Conservation (phyloP, 2,113 vertebrate species). For the Poecilia latipinna region DNA sequence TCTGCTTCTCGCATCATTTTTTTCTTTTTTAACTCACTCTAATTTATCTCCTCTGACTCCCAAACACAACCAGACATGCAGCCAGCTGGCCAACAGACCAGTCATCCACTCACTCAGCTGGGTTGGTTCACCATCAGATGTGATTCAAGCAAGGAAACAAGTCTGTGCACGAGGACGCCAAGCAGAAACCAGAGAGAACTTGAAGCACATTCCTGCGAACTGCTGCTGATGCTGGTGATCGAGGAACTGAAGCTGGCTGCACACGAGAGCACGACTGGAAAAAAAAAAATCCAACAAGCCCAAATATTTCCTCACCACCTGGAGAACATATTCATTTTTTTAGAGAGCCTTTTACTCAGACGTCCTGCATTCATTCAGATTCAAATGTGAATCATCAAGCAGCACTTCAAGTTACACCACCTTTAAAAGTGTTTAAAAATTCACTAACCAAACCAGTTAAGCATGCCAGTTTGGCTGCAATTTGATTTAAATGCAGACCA, state of each 20-base stretch:
- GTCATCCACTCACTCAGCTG: constrained; percentile 11
- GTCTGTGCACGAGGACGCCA: neutral
- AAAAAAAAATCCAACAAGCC: constrained; percentile 47
- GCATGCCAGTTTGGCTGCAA: too few species aligned
- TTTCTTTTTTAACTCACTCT: constrained; percentile 12
- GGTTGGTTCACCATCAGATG: neutral
- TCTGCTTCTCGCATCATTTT: constrained; percentile 33
- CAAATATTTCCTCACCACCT: constrained; percentile 31
- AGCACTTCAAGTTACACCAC: neutral
- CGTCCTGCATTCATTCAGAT: constrained; percentile 19
- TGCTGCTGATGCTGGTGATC: constrained; percentile 6
- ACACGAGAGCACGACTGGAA: constrained; percentile 34
- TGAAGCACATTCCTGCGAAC: too few species aligned
- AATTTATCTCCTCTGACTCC: constrained; percentile 35
- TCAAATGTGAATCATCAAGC: constrained; percentile 16
- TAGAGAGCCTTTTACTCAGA: too few species aligned
- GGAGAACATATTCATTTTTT: constrained; percentile 27
- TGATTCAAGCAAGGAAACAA: neutral
- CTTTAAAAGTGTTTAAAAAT: too few species aligned
- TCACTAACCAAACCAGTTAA: too few species aligned
- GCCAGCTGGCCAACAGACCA: constrained; percentile 13
- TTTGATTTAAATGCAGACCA: too few species aligned
- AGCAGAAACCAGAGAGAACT: neutral
- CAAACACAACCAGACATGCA: constrained; percentile 5
- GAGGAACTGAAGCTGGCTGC: constrained; percentile 26